Evolutionary conservation across 2,888 invertebrate genomes (phyloP), one percentile per base, ranked within the genome.

Genomic region (Drosophila acutilabella): DNA sequence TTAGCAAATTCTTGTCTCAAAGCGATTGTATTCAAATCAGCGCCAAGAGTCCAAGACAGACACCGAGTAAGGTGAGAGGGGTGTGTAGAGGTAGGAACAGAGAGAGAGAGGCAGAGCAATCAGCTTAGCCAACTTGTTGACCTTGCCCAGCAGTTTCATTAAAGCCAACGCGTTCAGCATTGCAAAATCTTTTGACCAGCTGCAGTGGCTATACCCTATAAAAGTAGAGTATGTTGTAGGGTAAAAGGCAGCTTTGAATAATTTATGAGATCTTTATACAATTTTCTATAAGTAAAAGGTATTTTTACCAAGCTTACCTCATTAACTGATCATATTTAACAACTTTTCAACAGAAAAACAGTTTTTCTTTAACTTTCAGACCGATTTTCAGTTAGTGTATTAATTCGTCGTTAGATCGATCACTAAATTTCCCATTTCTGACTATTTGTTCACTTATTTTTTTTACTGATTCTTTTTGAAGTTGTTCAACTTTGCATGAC

Each of bases 21-120:
- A 48, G 68, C 75, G 77, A 84, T 84, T 83, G 82, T 87, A 83
- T 83, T 83, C 82, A 83, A 83, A 83, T 83, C 77, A 50, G 59
- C 51, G 26, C 18, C 52, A 8, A 61, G 42, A 36, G 18, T 26
- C 8, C 41, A 23, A 50, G 30, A 47, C 62, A 2, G 16, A 20
- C 13, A 13, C 50, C 30, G 47, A 26, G 20, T 33, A 20, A 13
- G 26, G 26, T 30, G 30, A 14, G 5, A 30, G 23, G 10, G 23
- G 26, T 8, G 26, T 6, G 26, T 7, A 7, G 20, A 20, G 20
- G 18, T 18, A 23, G 23, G 23, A 26, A 26, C 26, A 30, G 30
- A 30, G 30, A 26, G 26, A 26, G 26, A 30, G 30, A 30, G 30
- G 30, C 30, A 36, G 30, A 26, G n/a, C 40, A 14, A 7, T 33